Base-by-base conservation (phyloP, 2,888 invertebrate genomes). In the Coleophora flavipennella region DNA sequence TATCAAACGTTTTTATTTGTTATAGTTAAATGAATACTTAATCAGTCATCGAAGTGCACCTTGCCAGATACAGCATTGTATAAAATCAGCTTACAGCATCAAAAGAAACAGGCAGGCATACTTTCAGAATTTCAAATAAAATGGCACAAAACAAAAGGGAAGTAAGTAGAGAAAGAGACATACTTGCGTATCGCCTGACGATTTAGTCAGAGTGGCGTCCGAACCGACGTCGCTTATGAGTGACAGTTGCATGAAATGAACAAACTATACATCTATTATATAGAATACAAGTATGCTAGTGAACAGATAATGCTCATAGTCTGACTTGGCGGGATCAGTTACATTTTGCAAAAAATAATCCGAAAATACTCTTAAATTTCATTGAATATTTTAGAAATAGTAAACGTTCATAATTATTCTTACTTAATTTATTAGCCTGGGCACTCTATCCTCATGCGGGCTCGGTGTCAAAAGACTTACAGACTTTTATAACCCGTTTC, bases 231-330 rank as follows among this genome's bases (percentile, higher is more conserved):
- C 83, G 75, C 72, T 81, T 80, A 84, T 80, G 64, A 84, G 75
- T 67, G 83, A 81, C 58, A 84, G 83, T 81, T 83, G 83, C 83
- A 84, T 84, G 83, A 84, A 84, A 83, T 84, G 81, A 72, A 84
- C 83, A 83, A 84, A 84, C 83, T 84, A 80, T 77, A 75, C 72
- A 74, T 70, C 80, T 78, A 76, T 79, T 77, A 80, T 72, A 77
- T 66, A 66, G 59, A 58, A 45, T 46, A 46, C 41, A 32, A 41
- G 44, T 45, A 34, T 20, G 27, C 43, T 44, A 44, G 31, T 40
- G 41, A 48, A 47, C 38, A 41, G 31, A 34, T 40, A 42, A 28
- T 43, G 39, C 43, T 40, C 34, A 31, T 35, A 13, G 31, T 43
- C 43, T 37, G 43, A 43, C 39, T 36, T 43, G 43, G 43, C 39